Evolutionary conservation across 2,113 vertebrate species (phyloP), one percentile per base, ranked within the genome.

Genomic region (Lamprologus sp.): DNA sequence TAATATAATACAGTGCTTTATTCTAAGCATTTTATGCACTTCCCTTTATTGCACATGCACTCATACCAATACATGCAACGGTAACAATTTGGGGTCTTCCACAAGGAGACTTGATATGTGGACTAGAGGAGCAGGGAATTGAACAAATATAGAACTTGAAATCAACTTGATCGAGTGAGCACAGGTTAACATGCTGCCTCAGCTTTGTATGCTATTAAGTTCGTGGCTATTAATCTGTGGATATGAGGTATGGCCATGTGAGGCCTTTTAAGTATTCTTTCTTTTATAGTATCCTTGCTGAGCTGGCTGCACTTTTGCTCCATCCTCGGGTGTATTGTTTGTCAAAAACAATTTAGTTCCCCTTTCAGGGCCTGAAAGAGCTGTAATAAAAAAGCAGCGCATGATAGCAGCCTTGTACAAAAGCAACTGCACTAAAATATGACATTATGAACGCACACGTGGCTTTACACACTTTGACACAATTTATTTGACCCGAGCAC

Each of bases 101-200:
- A 26, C 68, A 47, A 17, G 40, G 23, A 75, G 9, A 28, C 40
- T 47, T 77, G 42, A 77, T 31, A 77, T 31, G 14, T 17, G 14
- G 6, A 75, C 23, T 75, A 26, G 40, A 47, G 40, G 21, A 28
- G 23, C 68, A 45, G 21, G 65, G 40, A 73, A 45, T 17, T 45
- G 68, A 73, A 28, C 68, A 45, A 87, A 90, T 73, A 87, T 84
- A 82, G 77, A 86, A 88, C 90, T 28, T 47, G 5, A 94, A 92
- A 90, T 91, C 83, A 91, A 65, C 83, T 80, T 60, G 80, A 80
- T 54, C 11, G 23, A 31, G 23, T 31, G 26, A 54, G 23, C 49
- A n/a, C 5, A 63, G 83, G 53, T 88, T 85, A 79, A 85, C 40
- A 63, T 17, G 26, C 85, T 19, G 83, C 70, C 83, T 85, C 81